Evolutionary conservation across 2,113 vertebrate species (phyloP).

Genomic region (Eulacestoma nigropectus): DNA sequence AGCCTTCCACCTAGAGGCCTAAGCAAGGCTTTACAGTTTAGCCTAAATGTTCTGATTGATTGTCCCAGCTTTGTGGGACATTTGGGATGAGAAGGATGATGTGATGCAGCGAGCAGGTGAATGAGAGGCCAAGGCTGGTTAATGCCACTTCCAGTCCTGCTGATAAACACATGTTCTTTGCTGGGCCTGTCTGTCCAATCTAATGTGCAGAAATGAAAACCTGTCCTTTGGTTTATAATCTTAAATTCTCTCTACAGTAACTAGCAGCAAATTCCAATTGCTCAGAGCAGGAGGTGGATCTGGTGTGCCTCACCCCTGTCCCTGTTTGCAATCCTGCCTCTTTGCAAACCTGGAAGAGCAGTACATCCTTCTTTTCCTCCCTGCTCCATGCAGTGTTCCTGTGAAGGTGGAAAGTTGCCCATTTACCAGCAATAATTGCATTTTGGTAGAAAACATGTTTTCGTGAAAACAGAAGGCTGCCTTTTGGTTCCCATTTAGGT

Average conservation of each 20-base stretch:
- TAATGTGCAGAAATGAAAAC: not conserved
- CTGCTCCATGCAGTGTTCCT: not conserved
- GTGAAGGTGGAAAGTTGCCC: not conserved
- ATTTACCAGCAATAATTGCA: not conserved
- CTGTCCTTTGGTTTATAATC: not conserved
- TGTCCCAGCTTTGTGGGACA: not conserved
- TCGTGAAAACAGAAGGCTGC: not conserved
- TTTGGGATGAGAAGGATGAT: not conserved
- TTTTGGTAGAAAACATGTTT: not conserved
- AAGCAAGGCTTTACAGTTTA: not conserved
- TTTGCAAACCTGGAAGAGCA: not conserved
- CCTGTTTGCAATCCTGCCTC: not conserved
- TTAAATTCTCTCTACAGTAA: not conserved
- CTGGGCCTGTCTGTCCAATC: not conserved
- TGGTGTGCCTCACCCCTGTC: not conserved
- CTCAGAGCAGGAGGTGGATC: not conserved
- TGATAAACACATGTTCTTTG: fast-evolving
- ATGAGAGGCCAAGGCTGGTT: not conserved
- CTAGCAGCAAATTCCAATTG: not conserved
- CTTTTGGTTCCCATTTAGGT: not conserved
- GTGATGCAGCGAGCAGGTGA: not conserved
- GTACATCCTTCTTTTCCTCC: not conserved
- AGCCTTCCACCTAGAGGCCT: constrained; percentile 15
- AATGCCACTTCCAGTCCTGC: not conserved
- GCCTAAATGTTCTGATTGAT: too few species aligned